Conservation (phyloP, 2,888 invertebrate genomes). For the Cancer borealis region DNA sequence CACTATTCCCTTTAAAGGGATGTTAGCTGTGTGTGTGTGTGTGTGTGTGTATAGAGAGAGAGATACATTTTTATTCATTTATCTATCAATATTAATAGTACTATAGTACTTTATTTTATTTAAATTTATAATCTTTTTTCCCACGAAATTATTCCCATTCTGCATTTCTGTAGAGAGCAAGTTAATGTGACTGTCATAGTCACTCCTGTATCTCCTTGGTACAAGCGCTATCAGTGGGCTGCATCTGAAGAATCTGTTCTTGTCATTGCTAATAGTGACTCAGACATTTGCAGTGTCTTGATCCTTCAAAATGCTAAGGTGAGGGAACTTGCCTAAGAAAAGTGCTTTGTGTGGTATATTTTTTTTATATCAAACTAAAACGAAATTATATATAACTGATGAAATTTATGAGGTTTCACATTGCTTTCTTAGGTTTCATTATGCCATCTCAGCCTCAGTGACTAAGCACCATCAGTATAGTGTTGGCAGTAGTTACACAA, state of each 20-base stretch:
- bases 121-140: slow-evolving; percentile 34
- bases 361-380: background rate
- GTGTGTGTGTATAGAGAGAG: background rate
- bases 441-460: too few relatives aligned
- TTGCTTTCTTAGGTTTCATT: too few relatives aligned
- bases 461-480: too few relatives aligned
- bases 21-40: slow-evolving; percentile 1
- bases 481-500: too few relatives aligned
- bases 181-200: slow-evolving; percentile 18
- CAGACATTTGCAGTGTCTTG: slow-evolving; percentile 45
- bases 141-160: background rate
- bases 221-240: slow-evolving; percentile 58
- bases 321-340: background rate
- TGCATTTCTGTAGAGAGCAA: background rate
- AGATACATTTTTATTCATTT: background rate
- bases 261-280: slow-evolving; percentile 48
- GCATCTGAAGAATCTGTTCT: slow-evolving; percentile 46
- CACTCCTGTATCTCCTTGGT: slow-evolving; percentile 56
- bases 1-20: background rate
- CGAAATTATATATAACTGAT: too few relatives aligned
- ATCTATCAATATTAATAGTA: slow-evolving; percentile 46
- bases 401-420: too few relatives aligned
- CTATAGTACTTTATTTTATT: slow-evolving; percentile 48
- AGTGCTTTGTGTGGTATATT: background rate
- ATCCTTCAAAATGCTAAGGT: slow-evolving; percentile 66